Percentiles rank a stretch among this genome's conserved stretches.
phyloP scores from a whole-genome alignment of 2,113 vertebrate species.

The Triplophysa rosa region DNA sequence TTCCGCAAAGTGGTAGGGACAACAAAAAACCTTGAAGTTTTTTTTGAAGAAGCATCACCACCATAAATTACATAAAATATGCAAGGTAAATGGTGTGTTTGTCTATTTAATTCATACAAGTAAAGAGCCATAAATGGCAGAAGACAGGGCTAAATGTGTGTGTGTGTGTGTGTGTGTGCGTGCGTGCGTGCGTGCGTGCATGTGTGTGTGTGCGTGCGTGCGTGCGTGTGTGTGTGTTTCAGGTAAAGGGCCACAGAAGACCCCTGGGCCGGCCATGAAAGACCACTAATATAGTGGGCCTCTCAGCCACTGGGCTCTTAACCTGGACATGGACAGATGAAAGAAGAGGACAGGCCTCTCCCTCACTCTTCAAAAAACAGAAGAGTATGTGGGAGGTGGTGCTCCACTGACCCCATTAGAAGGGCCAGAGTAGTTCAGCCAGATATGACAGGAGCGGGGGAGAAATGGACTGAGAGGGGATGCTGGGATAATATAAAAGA shows the following conservation, averaged over 20 bases:
- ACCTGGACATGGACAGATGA: constrained; percentile 58
- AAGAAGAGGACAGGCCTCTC: constrained; percentile 38
- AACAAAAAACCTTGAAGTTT: too few species aligned
- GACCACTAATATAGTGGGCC: constrained; percentile 56
- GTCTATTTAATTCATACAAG: not conserved
- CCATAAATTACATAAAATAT: not conserved
- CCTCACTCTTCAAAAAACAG: not conserved
- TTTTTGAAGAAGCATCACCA: not conserved
- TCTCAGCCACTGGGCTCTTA: constrained; percentile 57
- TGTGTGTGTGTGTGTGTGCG: not conserved
- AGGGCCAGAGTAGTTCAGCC: constrained; percentile 47
- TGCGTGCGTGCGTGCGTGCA: too few species aligned
- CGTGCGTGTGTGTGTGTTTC: not conserved
- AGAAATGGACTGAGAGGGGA: constrained; percentile 38
- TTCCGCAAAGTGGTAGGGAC: too few species aligned
- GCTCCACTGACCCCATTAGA: constrained; percentile 53
- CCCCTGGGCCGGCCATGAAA: constrained; percentile 42
- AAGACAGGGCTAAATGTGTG: too few species aligned
- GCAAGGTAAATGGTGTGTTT: not conserved
- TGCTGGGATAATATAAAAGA: constrained; percentile 2
- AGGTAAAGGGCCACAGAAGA: constrained; percentile 22
- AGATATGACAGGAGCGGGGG: constrained; percentile 50
- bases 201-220: too few species aligned
- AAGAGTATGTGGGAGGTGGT: constrained; percentile 40
- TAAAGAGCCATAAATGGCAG: not conserved